A percentile compares a stretch with the other conserved stretches of the same genome.
phyloP scores from a whole-genome alignment of 1,140 invertebrate genomes.

The Pissodes strobi region DNA sequence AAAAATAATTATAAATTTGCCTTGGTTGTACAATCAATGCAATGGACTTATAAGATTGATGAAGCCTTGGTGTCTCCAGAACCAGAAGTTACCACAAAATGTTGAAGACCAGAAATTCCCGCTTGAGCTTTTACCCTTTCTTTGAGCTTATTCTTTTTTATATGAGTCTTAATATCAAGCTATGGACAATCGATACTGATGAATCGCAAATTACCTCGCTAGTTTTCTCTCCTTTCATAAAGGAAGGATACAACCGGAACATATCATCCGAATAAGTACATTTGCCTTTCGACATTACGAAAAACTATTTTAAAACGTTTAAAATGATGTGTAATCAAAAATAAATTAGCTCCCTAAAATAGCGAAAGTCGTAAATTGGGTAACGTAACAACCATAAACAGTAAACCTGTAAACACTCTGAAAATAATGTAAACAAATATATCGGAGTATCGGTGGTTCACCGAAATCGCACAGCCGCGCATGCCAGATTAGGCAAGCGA shows the following conservation, averaged over 20 bases:
- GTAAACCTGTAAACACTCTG: no score
- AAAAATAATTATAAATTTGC: slow-evolving; percentile 8
- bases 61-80: neutral
- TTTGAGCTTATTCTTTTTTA: neutral
- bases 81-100: neutral
- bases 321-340: neutral
- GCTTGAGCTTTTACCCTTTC: no score
- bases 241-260: neutral
- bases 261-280: neutral
- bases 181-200: neutral
- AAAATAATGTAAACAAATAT: slow-evolving; percentile 9
- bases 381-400: no score
- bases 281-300: neutral
- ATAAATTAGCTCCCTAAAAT: neutral
- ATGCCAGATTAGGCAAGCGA: neutral
- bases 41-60: no score
- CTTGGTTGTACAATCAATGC: neutral
- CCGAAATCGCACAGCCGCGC: neutral
- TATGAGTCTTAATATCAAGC: slow-evolving; percentile 1
- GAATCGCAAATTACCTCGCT: neutral
- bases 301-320: no score
- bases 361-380: neutral
- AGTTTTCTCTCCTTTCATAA: neutral
- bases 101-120: no score
- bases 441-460: neutral